A percentile compares a stretch with the other conserved stretches of the same genome.
These are phyloP conservation scores for Hylaeus volcanicus DNA, from an alignment of 1,140 invertebrate genomes.

Conservation along the genomic window DNA sequence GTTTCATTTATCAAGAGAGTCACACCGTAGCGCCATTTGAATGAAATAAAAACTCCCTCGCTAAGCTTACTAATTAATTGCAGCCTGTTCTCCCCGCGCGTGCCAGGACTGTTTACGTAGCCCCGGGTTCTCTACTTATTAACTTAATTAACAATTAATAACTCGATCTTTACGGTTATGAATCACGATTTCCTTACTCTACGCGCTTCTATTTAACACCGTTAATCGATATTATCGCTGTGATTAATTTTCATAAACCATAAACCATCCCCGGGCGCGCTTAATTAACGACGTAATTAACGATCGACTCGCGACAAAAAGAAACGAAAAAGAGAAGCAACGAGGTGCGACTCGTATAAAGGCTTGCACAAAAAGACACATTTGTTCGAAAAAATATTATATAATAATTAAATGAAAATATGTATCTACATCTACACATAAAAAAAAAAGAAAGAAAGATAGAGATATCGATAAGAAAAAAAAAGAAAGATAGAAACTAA, in stretches of 20 bases:
- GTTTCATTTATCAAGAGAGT: neutral
- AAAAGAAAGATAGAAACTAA: too few relatives aligned
- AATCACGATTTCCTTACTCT: constrained; percentile 18
- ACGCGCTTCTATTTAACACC: neutral
- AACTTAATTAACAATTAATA: constrained; percentile 47
- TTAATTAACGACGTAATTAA: constrained; percentile 45
- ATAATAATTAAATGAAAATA: too few relatives aligned
- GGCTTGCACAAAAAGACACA: too few relatives aligned
- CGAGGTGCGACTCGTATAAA: too few relatives aligned
- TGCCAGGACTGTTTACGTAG: constrained; percentile 6
- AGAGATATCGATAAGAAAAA: neutral
- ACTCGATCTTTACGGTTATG: constrained; percentile 16
- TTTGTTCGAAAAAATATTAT: too few relatives aligned
- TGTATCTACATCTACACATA: too few relatives aligned
- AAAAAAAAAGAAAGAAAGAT: too few relatives aligned
- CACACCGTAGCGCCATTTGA: neutral
- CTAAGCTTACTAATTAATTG: constrained; percentile 27
- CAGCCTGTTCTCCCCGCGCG: constrained; percentile 11
- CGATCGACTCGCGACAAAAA: neutral
- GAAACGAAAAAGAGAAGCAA: neutral
- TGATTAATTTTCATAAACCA: neutral
- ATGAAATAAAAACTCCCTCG: neutral
- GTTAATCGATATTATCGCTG: constrained; percentile 1
- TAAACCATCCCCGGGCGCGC: neutral
- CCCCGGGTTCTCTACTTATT: constrained; percentile 21